These are phyloP conservation scores for Geophilus truncorum DNA, from an alignment of 2,888 invertebrate species.

Conservation along the genomic window DNA sequence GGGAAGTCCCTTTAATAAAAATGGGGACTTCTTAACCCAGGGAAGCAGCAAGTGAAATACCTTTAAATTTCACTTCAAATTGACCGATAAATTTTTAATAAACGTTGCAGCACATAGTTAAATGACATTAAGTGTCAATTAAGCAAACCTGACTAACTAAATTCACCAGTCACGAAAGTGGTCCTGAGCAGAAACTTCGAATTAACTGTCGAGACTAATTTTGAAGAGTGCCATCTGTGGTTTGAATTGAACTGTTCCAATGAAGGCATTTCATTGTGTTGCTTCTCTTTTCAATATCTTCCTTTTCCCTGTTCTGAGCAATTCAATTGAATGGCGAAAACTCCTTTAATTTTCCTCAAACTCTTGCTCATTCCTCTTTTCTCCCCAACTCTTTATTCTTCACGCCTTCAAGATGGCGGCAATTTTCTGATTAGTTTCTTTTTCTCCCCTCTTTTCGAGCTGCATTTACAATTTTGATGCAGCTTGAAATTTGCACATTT, in stretches of 20 bases:
- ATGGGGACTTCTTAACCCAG: too few species aligned
- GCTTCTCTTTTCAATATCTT: conserved; percentile 20
- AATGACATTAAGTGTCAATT: neutral
- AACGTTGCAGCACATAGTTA: too few species aligned
- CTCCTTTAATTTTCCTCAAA: neutral
- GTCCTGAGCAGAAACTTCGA: neutral
- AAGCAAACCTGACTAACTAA: neutral
- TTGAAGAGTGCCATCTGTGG: conserved; percentile 8
- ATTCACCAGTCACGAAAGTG: neutral
- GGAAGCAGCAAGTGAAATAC: too few species aligned
- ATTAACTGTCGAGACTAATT: neutral
- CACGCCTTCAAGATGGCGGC: neutral
- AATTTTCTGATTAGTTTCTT: conserved; percentile 3
- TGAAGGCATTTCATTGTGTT: conserved; percentile 7
- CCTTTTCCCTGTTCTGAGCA: neutral
- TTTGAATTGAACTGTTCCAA: conserved; percentile 9
- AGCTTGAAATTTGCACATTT: neutral
- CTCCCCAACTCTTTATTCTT: neutral
- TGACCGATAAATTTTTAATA: too few species aligned
- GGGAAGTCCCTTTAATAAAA: too few species aligned
- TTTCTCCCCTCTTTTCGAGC: neutral
- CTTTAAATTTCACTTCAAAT: too few species aligned
- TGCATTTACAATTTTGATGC: neutral
- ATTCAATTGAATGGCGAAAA: neutral
- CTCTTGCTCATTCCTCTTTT: neutral